Evolutionary conservation across 35 echinoderm and acorn worm genomes (phyloP).

Genomic region (Ophioderma brevispina): DNA sequence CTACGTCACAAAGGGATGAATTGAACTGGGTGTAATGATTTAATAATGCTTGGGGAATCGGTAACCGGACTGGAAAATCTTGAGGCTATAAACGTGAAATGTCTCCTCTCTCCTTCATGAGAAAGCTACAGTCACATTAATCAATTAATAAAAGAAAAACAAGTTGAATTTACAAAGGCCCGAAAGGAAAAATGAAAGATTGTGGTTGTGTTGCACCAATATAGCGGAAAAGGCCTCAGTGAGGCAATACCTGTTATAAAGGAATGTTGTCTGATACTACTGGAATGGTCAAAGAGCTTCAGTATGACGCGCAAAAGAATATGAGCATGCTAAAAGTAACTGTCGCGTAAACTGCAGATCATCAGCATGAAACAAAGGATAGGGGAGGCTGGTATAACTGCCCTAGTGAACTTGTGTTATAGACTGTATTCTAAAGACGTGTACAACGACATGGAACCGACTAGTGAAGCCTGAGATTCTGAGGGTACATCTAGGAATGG

Average conservation of each 20-base stretch:
- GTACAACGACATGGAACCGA: slow-evolving; percentile 17
- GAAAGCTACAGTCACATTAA: slow-evolving; percentile 44
- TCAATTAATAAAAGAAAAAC: no score
- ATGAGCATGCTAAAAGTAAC: slow-evolving; percentile 57
- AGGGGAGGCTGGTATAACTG: slow-evolving; percentile 32
- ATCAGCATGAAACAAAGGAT: slow-evolving; percentile 44
- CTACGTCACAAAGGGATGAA: slow-evolving; percentile 42
- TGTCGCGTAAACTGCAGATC: neutral
- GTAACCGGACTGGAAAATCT: neutral
- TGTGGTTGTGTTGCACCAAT: slow-evolving; percentile 50
- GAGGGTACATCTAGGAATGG: slow-evolving; percentile 54
- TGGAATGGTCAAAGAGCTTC: slow-evolving; percentile 47
- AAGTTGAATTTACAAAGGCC: slow-evolving; percentile 13
- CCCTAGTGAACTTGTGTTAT: slow-evolving; percentile 16
- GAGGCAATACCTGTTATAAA: slow-evolving; percentile 34
- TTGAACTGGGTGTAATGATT: slow-evolving; percentile 41
- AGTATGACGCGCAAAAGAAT: slow-evolving; percentile 41
- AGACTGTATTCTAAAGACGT: slow-evolving; percentile 40
- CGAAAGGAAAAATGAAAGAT: slow-evolving; percentile 24
- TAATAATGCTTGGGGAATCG: slow-evolving; percentile 11
- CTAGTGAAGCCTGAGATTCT: slow-evolving; percentile 54
- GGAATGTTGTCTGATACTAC: slow-evolving; percentile 48
- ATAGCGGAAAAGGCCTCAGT: slow-evolving; percentile 56
- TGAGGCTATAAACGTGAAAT: neutral
- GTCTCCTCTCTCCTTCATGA: slow-evolving; percentile 53